Conservation (phyloP, 1,140 invertebrate species). For the Aphelenchoides avenae region DNA sequence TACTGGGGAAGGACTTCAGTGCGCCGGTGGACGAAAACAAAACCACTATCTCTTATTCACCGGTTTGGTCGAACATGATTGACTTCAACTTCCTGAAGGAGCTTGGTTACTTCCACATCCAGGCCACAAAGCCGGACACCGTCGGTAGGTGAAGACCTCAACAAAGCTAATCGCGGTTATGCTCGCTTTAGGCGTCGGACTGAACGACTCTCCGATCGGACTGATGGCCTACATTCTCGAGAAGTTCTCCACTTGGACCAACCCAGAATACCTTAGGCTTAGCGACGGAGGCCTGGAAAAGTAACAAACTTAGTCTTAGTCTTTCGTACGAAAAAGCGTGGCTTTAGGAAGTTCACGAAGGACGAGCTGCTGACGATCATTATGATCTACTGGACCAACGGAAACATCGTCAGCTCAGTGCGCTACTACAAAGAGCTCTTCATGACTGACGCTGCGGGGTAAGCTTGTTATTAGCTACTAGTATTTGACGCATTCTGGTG, state of each 20-base stretch:
- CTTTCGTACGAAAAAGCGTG: no score
- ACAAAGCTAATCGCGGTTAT: conserved; percentile 6
- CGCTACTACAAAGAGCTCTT: conserved; percentile 40
- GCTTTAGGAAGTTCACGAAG: conserved; percentile 63
- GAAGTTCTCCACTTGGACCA: conserved; percentile 76
- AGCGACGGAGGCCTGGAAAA: conserved; percentile 71
- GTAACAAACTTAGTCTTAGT: conserved; percentile 5
- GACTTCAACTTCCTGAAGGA: conserved; percentile 67
- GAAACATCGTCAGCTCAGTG: conserved; percentile 34
- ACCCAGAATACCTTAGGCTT: conserved; percentile 60
- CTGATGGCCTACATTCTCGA: conserved; percentile 77
- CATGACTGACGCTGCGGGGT: no score
- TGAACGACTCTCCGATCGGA: conserved; percentile 66
- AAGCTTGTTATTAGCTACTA: no score
- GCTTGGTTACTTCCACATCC: conserved; percentile 71
- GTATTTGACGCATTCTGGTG: no score
- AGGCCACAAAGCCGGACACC: conserved; percentile 83
- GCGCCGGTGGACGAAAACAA: no score
- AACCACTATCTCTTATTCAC: no score
- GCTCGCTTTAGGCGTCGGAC: conserved; percentile 28
- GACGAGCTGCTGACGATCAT: conserved; percentile 78
- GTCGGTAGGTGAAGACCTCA: conserved; percentile 59
- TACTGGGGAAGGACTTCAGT: no score
- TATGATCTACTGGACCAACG: conserved; percentile 76
- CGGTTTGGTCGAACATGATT: conserved; percentile 64